Evolutionary conservation across 2,113 vertebrate genomes (phyloP).

Genomic region (Aegithalos caudatus): DNA sequence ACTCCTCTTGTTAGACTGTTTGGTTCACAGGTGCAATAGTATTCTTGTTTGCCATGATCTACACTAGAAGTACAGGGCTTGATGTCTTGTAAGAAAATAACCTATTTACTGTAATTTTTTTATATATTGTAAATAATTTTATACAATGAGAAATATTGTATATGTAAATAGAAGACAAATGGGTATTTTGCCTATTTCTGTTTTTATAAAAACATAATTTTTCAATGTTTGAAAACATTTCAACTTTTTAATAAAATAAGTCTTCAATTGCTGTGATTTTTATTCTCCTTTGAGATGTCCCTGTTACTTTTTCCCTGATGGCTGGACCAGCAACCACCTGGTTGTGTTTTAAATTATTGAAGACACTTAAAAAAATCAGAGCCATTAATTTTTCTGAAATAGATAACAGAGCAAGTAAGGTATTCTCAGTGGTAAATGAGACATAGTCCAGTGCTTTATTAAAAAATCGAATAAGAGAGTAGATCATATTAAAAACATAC

Average conservation of each 20-base stretch:
- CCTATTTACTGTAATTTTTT: constrained; percentile 77
- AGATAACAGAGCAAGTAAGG: background rate
- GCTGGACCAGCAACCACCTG: background rate
- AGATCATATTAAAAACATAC: background rate
- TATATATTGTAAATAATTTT: constrained; percentile 89
- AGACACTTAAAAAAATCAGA: background rate
- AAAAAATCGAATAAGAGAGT: background rate
- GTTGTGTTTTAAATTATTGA: background rate
- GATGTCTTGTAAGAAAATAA: constrained; percentile 85
- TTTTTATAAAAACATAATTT: constrained; percentile 58
- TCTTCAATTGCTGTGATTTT: constrained; percentile 7
- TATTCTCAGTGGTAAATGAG: background rate
- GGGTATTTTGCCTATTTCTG: constrained; percentile 61
- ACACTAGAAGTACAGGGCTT: constrained; percentile 86
- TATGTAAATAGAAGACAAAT: constrained; percentile 86
- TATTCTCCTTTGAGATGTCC: background rate
- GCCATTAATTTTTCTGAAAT: background rate
- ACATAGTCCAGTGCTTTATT: background rate
- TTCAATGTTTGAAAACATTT: constrained; percentile 52
- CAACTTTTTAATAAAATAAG: constrained; percentile 72
- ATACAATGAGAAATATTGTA: constrained; percentile 81
- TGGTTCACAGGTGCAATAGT: constrained; percentile 80
- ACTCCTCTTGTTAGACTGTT: constrained; percentile 64
- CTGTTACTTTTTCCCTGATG: background rate
- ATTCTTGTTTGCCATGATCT: constrained; percentile 75